These are phyloP conservation scores for Sericinus montela DNA, from an alignment of 2,888 invertebrate genomes.

Conservation along the genomic window DNA sequence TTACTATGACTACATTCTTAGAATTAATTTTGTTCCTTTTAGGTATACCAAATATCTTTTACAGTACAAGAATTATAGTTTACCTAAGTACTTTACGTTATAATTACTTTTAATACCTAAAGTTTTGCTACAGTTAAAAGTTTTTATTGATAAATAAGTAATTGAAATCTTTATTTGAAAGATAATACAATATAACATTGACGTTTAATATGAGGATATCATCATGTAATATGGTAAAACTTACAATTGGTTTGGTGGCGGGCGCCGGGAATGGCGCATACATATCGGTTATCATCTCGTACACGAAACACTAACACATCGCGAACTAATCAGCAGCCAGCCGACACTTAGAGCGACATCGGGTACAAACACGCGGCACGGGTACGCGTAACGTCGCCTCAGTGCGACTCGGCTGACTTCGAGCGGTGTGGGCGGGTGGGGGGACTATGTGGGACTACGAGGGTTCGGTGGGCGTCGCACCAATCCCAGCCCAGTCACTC, in stretches of 20 bases:
- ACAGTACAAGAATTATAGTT: too few species aligned
- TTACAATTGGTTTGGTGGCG: slow-evolving; percentile 64
- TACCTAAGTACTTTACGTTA: too few species aligned
- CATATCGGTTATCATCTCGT: slow-evolving; percentile 72
- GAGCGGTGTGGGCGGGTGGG: slow-evolving; percentile 35
- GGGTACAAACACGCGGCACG: slow-evolving; percentile 1
- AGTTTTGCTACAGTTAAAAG: too few species aligned
- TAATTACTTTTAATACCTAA: too few species aligned
- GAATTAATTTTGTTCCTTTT: too few species aligned
- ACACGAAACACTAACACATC: slow-evolving; percentile 46
- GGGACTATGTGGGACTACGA: slow-evolving; percentile 38
- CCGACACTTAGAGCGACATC: slow-evolving; percentile 16
- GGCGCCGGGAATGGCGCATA: slow-evolving; percentile 71
- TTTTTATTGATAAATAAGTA: too few species aligned
- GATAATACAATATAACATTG: too few species aligned
- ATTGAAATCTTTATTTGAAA: too few species aligned
- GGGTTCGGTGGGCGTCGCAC: slow-evolving; percentile 40
- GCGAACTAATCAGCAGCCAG: slow-evolving; percentile 12
- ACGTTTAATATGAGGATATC: too few species aligned
- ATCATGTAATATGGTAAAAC: slow-evolving; percentile 32
- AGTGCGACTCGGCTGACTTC: slow-evolving; percentile 25
- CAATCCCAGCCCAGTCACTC: slow-evolving; percentile 51
- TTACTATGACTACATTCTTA: too few species aligned
- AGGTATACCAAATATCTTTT: too few species aligned
- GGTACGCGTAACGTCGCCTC: slow-evolving; percentile 28